Conservation (phyloP, 23 tunicate species). For the Aplidium turbinatum region DNA sequence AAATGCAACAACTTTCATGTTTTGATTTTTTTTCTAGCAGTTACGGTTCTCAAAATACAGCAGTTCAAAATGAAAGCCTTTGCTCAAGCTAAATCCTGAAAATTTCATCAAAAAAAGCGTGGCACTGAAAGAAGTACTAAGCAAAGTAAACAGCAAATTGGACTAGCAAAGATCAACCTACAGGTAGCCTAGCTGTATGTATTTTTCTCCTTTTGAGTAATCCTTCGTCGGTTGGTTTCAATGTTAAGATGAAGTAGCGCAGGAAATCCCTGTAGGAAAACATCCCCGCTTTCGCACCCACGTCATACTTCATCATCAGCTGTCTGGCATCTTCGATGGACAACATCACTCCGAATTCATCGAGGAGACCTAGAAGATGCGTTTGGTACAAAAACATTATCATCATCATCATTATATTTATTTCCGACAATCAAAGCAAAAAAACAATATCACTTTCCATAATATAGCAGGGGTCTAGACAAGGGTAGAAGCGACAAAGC, state of each 20-base stretch:
- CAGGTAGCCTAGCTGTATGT: slow-evolving; percentile 59
- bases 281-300: slow-evolving; percentile 47
- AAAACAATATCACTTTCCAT: background rate
- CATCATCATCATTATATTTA: background rate
- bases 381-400: background rate
- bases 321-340: slow-evolving; percentile 75
- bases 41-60: too few relatives aligned
- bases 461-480: background rate
- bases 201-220: slow-evolving; percentile 54
- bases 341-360: slow-evolving; percentile 59
- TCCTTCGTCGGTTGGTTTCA: slow-evolving; percentile 78
- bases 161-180: slow-evolving; percentile 8
- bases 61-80: too few relatives aligned
- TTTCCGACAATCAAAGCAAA: background rate
- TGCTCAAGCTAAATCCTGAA: too few relatives aligned
- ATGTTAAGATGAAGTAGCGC: slow-evolving; percentile 68
- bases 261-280: slow-evolving; percentile 74
- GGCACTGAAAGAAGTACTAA: too few relatives aligned
- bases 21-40: too few relatives aligned
- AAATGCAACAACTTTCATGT: too few relatives aligned
- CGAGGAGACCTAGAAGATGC: slow-evolving; percentile 59
- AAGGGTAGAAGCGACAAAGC: background rate
- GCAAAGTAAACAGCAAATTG: too few relatives aligned
- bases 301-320: slow-evolving; percentile 70
- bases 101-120: too few relatives aligned